Evolutionary conservation across 2,113 vertebrate species (phyloP).

Genomic region (Ia io): DNA sequence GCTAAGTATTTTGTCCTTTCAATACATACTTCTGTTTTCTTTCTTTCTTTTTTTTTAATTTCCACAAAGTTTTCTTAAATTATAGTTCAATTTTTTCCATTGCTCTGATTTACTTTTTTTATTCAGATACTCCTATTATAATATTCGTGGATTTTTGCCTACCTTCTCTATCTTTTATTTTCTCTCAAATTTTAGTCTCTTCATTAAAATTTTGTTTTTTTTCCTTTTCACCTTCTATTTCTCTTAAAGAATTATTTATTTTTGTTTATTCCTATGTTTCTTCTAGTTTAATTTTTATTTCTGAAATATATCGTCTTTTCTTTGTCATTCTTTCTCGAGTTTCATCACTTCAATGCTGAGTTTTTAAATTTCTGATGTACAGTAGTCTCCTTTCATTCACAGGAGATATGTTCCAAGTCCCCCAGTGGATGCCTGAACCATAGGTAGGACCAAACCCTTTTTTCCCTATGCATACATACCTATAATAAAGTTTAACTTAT

Average conservation of each 20-base stretch:
- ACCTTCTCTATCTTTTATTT: not conserved
- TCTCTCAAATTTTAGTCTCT: not conserved
- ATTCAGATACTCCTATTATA: not conserved
- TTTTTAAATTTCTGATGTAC: not conserved
- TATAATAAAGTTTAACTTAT: not conserved
- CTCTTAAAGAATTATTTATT: not conserved
- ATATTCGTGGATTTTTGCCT: not conserved
- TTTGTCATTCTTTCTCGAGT: not conserved
- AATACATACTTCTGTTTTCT: not conserved
- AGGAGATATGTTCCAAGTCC: not conserved
- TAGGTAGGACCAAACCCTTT: not conserved
- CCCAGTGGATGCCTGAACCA: not conserved
- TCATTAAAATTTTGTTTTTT: not conserved
- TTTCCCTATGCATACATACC: not conserved
- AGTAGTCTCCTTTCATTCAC: not conserved
- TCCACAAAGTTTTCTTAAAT: slow-evolving; percentile 24
- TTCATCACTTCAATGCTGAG: not conserved
- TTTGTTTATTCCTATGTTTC: not conserved
- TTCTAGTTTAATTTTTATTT: slow-evolving; percentile 1
- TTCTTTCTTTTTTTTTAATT: not conserved
- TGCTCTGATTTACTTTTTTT: not conserved
- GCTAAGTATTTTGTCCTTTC: not conserved
- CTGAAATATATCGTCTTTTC: not conserved
- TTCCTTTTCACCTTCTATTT: not conserved
- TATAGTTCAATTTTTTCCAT: not conserved